Base-by-base conservation (phyloP, 2,113 vertebrate species). In the Misgurnus mizolepis region DNA sequence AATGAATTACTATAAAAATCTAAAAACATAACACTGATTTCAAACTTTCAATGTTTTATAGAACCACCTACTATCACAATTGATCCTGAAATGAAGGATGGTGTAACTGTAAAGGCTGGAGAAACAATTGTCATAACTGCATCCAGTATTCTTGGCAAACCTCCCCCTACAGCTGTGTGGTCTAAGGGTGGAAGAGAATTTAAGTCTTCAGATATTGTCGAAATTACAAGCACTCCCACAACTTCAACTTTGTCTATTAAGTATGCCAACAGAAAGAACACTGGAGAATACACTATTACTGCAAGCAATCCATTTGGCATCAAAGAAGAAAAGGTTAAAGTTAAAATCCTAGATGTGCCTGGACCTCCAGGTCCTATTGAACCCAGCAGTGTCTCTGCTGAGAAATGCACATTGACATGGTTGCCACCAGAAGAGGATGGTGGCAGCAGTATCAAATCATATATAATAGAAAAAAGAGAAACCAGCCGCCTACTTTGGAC, bases 401-500 rank as follows among this genome's bases (percentile, higher is more conserved):
- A 97, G 90, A 99, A 98, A 89, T 98, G 95, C 0, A 99, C 97
- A 5, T 92, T 99, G 60, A 98, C 94, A 0, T 99, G 98, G 98
- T 93, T 95, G 86, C 97, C 97, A 84, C 98, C 98, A 80, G 88
- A 95, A 76, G 96, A 99, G 92, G 98, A 99, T 80, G 98, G 98
- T 17, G 98, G 98, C 80, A 94, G 92, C 79, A 88, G 94, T 43
- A 93, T 99, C 83, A 99, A 97, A 86, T 98, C 95, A 27, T 99
- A 99, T 43, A 88, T 93, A 67, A 93, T 99, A 41, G 98, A 99
- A 91, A 99, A 99, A 92, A 95, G 98, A 92, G 98, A 99, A 91
- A 99, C 98, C 27, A 98, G 98, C 66, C 95, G 98, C 56, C 93
- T 99, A 64, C 95, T 98, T 84, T 99, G 98, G 97, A 99, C 98